Conservation (phyloP, 2,113 vertebrate genomes). For the Catharus minimus region DNA sequence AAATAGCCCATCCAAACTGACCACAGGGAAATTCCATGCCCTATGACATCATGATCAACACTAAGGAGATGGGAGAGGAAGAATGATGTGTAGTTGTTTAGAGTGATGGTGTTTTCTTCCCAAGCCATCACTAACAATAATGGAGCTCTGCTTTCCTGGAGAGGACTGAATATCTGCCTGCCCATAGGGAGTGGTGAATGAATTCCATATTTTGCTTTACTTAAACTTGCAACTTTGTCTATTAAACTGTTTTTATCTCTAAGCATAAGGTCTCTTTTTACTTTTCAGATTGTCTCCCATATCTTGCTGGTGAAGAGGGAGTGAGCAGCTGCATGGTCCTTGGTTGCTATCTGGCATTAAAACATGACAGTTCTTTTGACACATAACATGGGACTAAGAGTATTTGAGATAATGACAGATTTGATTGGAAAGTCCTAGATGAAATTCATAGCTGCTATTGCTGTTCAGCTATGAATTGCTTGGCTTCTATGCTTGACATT, state of each 20-base stretch:
- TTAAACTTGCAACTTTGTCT: background rate
- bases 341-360: background rate
- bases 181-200: background rate
- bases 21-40: too few relatives aligned
- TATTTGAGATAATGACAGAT: background rate
- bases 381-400: background rate
- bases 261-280: background rate
- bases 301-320: background rate
- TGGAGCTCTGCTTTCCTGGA: background rate
- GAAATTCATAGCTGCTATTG: background rate
- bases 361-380: background rate
- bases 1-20: background rate
- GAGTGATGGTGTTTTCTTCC: background rate
- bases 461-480: background rate
- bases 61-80: background rate
- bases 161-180: background rate
- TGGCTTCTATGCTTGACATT: background rate
- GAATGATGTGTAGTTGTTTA: background rate
- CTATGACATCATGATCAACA: background rate
- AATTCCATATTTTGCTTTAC: background rate
- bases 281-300: background rate
- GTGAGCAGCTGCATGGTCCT: fast-evolving
- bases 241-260: background rate
- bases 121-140: background rate
- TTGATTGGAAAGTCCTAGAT: background rate